These are phyloP conservation scores for Paramisgurnus dabryanus DNA, from an alignment of 2,113 vertebrate genomes.

Conservation along the genomic window DNA sequence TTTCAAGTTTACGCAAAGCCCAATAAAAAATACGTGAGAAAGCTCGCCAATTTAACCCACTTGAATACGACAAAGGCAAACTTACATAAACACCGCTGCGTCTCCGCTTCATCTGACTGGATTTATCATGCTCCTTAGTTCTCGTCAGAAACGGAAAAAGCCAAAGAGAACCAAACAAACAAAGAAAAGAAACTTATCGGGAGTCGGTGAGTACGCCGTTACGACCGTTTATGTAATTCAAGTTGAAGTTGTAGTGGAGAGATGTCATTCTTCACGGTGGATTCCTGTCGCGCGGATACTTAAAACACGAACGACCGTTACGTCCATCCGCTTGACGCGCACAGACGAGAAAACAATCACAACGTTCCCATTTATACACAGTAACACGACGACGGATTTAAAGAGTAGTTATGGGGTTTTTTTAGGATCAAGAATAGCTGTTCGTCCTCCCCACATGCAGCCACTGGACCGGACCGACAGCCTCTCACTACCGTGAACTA, in stretches of 20 bases:
- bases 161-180: conserved; percentile 1
- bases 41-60: not conserved
- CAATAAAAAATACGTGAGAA: not conserved
- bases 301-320: conserved; percentile 10
- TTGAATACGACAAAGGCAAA: not conserved
- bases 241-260: conserved; percentile 62
- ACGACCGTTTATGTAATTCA: conserved; percentile 1
- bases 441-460: not conserved
- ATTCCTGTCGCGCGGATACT: conserved; percentile 55
- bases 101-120: conserved; percentile 6
- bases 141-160: not conserved
- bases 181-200: conserved; percentile 24
- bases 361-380: not conserved
- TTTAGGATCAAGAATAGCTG: conserved; percentile 21
- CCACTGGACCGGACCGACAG: conserved; percentile 54
- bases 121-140: not conserved
- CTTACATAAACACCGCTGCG: conserved; percentile 14
- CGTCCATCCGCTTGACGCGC: not conserved
- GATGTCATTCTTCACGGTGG: conserved; percentile 53
- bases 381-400: conserved; percentile 32
- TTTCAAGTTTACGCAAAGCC: not conserved
- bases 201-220: conserved; percentile 48
- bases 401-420: not conserved
- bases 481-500: conserved; percentile 58
- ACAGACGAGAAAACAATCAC: not conserved